A percentile compares a stretch with the other conserved stretches of the same genome.
Conservation (phyloP, 2,797 vertebrate species). For the Anomalospiza imberbis region DNA sequence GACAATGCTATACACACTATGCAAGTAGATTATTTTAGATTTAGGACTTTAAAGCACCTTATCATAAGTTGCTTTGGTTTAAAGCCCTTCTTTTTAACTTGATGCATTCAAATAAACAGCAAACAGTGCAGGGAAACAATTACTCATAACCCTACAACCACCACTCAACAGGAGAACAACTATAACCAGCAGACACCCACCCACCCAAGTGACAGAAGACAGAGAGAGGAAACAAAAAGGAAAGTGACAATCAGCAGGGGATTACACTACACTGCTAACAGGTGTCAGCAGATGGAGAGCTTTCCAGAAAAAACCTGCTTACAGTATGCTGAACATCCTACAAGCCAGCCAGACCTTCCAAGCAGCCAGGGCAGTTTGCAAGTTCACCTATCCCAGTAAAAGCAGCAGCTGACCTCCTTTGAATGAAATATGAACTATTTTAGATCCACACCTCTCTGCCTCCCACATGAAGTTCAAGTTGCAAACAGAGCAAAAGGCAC, state of each 20-base stretch:
- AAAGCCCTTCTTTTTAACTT: not conserved
- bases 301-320: not conserved
- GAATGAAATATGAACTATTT: not conserved
- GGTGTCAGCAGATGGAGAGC: not conserved
- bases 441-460: not conserved
- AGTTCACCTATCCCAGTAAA: not conserved
- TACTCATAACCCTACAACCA: not conserved
- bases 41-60: not conserved
- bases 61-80: not conserved
- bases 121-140: not conserved
- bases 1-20: not conserved
- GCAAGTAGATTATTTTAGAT: not conserved
- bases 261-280: not conserved
- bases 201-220: not conserved
- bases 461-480: not conserved
- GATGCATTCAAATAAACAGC: not conserved
- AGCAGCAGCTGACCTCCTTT: not conserved
- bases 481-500: not conserved
- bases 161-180: not conserved
- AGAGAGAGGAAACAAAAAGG: not conserved
- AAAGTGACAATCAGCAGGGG: not conserved
- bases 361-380: not conserved
- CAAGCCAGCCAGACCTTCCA: not conserved
- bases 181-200: not conserved
- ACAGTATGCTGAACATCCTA: not conserved